A percentile compares a stretch with the other conserved stretches of the same genome.
Conservation (phyloP, 2,888 invertebrate genomes). For the Epicampocera succincta region DNA sequence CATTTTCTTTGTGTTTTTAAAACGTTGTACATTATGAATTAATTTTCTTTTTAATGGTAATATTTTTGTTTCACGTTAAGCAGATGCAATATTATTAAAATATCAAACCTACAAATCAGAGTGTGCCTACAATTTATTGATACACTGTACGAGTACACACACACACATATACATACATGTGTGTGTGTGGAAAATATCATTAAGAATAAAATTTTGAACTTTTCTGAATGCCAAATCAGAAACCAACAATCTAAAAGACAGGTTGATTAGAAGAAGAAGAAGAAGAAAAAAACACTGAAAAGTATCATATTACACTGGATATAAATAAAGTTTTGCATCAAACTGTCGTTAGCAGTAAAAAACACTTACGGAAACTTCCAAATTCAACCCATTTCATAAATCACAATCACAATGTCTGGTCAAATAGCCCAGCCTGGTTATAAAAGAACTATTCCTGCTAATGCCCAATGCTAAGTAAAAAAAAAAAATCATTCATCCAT, state of each 20-base stretch:
- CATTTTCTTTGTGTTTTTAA: too few species aligned
- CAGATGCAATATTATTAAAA: too few species aligned
- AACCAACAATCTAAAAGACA: slow-evolving; percentile 29
- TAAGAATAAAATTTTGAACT: neutral
- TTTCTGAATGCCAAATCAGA: slow-evolving; percentile 24
- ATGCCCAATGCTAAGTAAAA: slow-evolving; percentile 58
- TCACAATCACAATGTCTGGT: slow-evolving; percentile 57
- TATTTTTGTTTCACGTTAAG: too few species aligned
- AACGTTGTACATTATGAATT: too few species aligned
- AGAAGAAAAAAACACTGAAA: slow-evolving; percentile 17
- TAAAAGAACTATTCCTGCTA: slow-evolving; percentile 35
- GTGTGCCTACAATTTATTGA: too few species aligned
- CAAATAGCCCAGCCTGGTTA: slow-evolving; percentile 39
- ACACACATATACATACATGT: too few species aligned
- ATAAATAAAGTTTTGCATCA: slow-evolving; percentile 6
- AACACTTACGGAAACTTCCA: slow-evolving; percentile 12
- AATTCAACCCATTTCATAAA: slow-evolving; percentile 48
- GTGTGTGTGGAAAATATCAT: too few species aligned
- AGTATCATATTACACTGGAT: slow-evolving; percentile 39
- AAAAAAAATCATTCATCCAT: slow-evolving; percentile 63
- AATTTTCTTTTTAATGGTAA: too few species aligned
- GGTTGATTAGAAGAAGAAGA: slow-evolving; percentile 18
- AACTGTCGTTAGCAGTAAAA: slow-evolving; percentile 21
- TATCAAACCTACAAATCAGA: too few species aligned
- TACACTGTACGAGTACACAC: too few species aligned